These are phyloP conservation scores for Calliphora vomitoria DNA, from an alignment of 2,888 invertebrate genomes.

Conservation along the genomic window DNA sequence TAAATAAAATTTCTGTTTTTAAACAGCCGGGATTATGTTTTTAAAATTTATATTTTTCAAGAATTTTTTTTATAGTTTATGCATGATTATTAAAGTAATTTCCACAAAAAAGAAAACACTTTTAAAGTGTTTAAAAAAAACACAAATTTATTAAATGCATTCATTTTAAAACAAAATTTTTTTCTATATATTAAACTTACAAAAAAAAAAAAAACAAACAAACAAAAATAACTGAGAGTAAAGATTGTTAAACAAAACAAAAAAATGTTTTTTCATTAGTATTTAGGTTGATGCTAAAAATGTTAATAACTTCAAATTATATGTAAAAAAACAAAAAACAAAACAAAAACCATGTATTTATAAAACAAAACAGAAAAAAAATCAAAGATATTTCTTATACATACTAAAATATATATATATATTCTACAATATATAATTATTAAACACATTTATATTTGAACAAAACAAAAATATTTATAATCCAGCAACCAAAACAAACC, in stretches of 20 bases:
- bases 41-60: background rate
- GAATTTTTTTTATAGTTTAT: background rate
- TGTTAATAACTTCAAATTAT: constrained; percentile 73
- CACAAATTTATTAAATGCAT: constrained; percentile 50
- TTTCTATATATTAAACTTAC: constrained; percentile 23
- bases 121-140: constrained; percentile 12
- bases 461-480: constrained; percentile 30
- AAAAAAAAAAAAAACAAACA: constrained; percentile 8
- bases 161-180: constrained; percentile 9
- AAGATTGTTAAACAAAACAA: constrained; percentile 72
- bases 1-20: too few relatives aligned
- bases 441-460: constrained; percentile 5
- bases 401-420: constrained; percentile 38
- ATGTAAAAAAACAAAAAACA: constrained; percentile 67
- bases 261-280: constrained; percentile 63
- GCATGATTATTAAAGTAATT: too few relatives aligned
- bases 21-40: constrained; percentile 1
- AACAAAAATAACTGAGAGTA: constrained; percentile 67
- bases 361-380: constrained; percentile 38
- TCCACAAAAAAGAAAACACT: background rate
- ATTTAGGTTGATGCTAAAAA: constrained; percentile 57
- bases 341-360: constrained; percentile 49
- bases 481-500: background rate
- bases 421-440: constrained; percentile 34
- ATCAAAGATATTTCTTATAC: constrained; percentile 57